Percentiles rank a stretch among this genome's conserved stretches.
These are phyloP conservation scores for Marcusenius ussheri DNA, from an alignment of 2,113 vertebrate genomes.

Conservation along the genomic window DNA sequence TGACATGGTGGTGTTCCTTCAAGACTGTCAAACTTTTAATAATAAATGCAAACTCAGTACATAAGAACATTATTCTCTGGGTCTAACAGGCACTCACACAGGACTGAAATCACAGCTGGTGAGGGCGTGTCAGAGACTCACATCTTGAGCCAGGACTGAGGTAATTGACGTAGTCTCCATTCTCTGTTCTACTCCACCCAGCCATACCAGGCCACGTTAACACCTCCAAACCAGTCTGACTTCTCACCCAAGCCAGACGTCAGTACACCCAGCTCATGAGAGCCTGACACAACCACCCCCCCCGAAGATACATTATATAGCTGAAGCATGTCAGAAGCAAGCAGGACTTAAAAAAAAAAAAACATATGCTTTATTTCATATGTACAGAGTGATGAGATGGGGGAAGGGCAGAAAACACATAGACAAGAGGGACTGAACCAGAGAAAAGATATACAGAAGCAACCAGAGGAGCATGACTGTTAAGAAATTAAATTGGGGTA, in stretches of 20 bases:
- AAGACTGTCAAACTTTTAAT: neutral
- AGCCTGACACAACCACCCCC: neutral
- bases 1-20: neutral
- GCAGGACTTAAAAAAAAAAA: slow-evolving; percentile 23
- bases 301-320: neutral
- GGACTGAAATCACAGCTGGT: neutral
- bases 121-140: neutral
- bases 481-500: neutral
- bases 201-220: neutral
- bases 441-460: neutral
- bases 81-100: neutral
- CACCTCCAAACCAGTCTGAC: neutral
- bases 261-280: neutral
- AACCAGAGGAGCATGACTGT: neutral
- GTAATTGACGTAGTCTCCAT: neutral
- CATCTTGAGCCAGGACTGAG: neutral
- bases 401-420: neutral
- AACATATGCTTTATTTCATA: slow-evolving; percentile 23
- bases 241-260: neutral
- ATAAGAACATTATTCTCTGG: neutral
- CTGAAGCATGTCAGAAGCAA: neutral
- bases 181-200: neutral
- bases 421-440: neutral
- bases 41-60: neutral
- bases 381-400: neutral